Percentiles rank a stretch among this genome's conserved stretches.
Evolutionary conservation across 2,797 vertebrate species (phyloP).

Genomic region (Loriculus beryllinus): DNA sequence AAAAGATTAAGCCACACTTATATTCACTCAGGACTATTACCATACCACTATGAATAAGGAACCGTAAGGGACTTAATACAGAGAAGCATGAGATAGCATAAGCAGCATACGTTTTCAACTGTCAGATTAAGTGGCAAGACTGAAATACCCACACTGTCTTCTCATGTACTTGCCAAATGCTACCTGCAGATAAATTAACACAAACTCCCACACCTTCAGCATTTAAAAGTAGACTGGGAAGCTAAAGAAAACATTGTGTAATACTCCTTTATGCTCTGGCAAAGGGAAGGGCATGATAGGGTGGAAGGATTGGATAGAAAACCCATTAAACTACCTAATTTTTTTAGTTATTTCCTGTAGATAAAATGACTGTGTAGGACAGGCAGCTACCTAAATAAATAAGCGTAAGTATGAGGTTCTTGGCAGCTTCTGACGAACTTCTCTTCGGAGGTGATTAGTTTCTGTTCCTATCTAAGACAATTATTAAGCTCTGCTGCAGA

Average conservation of each 20-base stretch:
- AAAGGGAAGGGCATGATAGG: neutral
- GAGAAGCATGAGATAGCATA: neutral
- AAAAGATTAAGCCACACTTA: neutral
- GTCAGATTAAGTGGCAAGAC: neutral
- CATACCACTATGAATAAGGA: neutral
- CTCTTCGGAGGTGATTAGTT: neutral
- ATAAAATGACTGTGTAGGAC: neutral
- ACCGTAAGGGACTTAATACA: neutral
- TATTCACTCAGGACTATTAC: neutral
- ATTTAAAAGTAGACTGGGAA: neutral
- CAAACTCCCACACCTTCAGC: neutral
- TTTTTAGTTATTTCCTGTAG: neutral
- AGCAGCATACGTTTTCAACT: neutral
- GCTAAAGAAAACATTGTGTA: neutral
- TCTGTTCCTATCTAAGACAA: neutral
- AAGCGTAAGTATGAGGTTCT: neutral
- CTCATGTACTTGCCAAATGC: neutral
- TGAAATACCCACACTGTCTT: neutral
- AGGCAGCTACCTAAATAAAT: neutral
- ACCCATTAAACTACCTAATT: neutral
- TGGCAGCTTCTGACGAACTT: neutral
- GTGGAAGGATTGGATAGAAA: neutral
- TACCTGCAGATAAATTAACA: neutral
- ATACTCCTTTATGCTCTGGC: neutral
- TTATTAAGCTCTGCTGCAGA: neutral